Base-by-base conservation (phyloP, 64 coral and sea anemone species). In the Orbicella faveolata region DNA sequence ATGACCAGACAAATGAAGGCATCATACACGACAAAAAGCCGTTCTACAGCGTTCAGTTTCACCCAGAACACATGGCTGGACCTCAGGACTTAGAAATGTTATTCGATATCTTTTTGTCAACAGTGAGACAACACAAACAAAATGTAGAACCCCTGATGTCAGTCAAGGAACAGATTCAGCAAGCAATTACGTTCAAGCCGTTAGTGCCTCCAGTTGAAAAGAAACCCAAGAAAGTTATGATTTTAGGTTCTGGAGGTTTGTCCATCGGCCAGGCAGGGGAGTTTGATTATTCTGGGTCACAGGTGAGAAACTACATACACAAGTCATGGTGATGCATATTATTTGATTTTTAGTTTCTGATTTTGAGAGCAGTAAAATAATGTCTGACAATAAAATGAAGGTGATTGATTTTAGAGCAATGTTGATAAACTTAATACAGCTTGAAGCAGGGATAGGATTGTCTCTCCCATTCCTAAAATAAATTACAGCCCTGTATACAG, bases 201-300 rank as follows among this genome's bases (percentile, higher is more conserved):
- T 17, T 93, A 57, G 74, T 63, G 16, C 41, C 65, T 17, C 70
- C 77, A 26, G 77, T 57, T 35, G 78, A 90, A 68, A 84, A 90
- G 16, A 92, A 73, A 52, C 93, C 96, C 35, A 98, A 88, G 77
- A 98, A 98, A 87, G 93, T 98, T 1, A 79, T 98, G 54, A 98
- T 98, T 88, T 75, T 98, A 66, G 96, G 96, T 11, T 98, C 96
- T 25, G 96, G 96, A 36, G 96, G 96, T 83, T 89, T 98, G 23
- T 98, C 90, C 9, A 98, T 98, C 69, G 96, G 96, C 11, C 96
- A 98, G 55, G 96, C 96, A 25, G 96, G 96, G 36, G 96, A 98
- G 34, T 98, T 98, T 95, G 96, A 98, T 62, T 98, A 98, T 59
- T 98, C 96, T 10, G 96, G 96, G 20, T 98, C 96, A 59, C 96